A percentile compares a stretch with the other conserved stretches of the same genome.
phyloP scores from a whole-genome alignment of 2,797 vertebrate genomes.

The Neostethus bicornis region DNA sequence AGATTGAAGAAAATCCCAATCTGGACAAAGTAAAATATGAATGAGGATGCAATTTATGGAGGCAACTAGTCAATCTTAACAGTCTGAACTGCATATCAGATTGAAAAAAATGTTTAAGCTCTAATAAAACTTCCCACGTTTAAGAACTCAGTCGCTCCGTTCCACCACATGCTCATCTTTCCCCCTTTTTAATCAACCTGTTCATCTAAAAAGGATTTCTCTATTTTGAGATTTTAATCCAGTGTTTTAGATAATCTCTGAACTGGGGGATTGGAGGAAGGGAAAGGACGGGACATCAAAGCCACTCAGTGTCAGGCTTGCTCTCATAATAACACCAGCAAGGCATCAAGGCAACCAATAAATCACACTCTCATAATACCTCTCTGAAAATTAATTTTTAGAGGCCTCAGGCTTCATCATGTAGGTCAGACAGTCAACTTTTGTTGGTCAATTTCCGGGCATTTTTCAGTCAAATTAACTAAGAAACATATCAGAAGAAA shows the following conservation, averaged over 20 bases:
- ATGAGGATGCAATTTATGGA: neutral
- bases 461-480: conserved; percentile 57
- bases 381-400: conserved; percentile 78
- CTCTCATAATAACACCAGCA: conserved; percentile 67
- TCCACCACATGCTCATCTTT: conserved; percentile 54
- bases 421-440: conserved; percentile 67
- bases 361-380: conserved; percentile 71
- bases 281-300: conserved; percentile 60
- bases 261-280: conserved; percentile 71
- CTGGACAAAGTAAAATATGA: neutral
- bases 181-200: conserved; percentile 74
- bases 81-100: neutral
- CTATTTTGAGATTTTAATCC: conserved; percentile 83
- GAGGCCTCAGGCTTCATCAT: conserved; percentile 53
- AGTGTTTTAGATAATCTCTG: conserved; percentile 79
- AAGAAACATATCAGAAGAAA: conserved; percentile 17
- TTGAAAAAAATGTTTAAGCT: conserved; percentile 6
- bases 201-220: conserved; percentile 81
- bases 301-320: conserved; percentile 66
- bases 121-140: conserved; percentile 4
- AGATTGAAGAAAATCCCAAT: no score
- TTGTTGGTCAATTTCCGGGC: conserved; percentile 38
- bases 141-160: conserved; percentile 33
- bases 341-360: conserved; percentile 62
- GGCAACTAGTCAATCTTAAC: neutral